Evolutionary conservation across 2,888 invertebrate genomes (phyloP).

Genomic region (Helicoverpa assulta): DNA sequence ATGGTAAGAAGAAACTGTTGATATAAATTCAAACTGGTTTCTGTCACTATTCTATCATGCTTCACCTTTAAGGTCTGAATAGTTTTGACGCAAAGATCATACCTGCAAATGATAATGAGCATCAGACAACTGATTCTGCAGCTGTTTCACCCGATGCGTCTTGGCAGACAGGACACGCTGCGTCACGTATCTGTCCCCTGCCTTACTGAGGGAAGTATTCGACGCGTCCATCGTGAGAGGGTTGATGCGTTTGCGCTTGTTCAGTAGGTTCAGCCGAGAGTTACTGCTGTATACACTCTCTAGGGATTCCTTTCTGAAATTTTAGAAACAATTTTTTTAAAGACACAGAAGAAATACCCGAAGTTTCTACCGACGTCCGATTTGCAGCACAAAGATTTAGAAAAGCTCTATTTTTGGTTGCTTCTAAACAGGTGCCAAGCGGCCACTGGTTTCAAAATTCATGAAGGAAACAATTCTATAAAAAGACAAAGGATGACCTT

Average conservation of each 20-base stretch:
- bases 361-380: no score
- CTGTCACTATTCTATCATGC: no score
- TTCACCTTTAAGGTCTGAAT: not conserved
- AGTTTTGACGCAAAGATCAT: slow-evolving; percentile 24
- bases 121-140: slow-evolving; percentile 95
- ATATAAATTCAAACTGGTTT: no score
- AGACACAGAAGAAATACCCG: not conserved
- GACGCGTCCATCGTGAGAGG: slow-evolving; percentile 77
- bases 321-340: not conserved
- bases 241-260: slow-evolving; percentile 81
- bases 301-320: slow-evolving; percentile 82
- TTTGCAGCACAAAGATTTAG: no score
- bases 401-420: no score
- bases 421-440: no score
- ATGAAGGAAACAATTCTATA: not conserved
- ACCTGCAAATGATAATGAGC: slow-evolving; percentile 95
- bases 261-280: slow-evolving; percentile 81
- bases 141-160: slow-evolving; percentile 93
- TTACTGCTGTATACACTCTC: slow-evolving; percentile 87
- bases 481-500: not conserved
- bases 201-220: slow-evolving; percentile 70
- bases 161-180: slow-evolving; percentile 94
- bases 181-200: slow-evolving; percentile 80
- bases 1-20: not conserved
- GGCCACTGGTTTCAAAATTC: not conserved